Evolutionary conservation across 1,140 invertebrate species (phyloP).

Genomic region (Tigriopus japonicus): DNA sequence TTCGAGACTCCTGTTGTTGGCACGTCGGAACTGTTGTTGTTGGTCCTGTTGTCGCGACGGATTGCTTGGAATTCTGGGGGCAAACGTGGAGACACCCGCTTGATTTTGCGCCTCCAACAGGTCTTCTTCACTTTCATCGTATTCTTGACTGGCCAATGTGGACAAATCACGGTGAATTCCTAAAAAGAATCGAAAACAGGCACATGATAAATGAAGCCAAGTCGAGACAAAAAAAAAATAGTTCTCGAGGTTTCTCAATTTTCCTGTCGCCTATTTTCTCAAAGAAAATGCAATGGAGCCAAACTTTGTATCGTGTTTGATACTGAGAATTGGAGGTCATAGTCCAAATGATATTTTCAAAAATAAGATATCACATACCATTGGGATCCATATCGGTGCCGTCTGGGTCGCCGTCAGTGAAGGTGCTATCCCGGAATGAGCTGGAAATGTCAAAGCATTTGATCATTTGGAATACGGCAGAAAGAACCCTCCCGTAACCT

Average conservation of each 20-base stretch:
- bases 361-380: conserved; percentile 26
- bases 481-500: neutral
- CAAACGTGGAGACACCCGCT: neutral
- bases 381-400: conserved; percentile 39
- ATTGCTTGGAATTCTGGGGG: neutral
- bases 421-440: conserved; percentile 46
- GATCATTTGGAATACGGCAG: too few relatives aligned
- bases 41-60: neutral
- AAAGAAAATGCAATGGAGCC: neutral
- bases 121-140: conserved; percentile 37
- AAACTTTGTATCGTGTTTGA: too few relatives aligned
- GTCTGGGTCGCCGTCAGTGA: conserved; percentile 34
- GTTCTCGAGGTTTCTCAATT: too few relatives aligned
- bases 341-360: too few relatives aligned
- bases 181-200: conserved; percentile 23
- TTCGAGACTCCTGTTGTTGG: neutral
- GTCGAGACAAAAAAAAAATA: neutral
- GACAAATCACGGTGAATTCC: too few relatives aligned
- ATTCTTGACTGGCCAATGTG: too few relatives aligned
- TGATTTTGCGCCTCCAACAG: conserved; percentile 27
- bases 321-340: too few relatives aligned
- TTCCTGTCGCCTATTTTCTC: too few relatives aligned
- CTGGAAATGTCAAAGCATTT: conserved; percentile 26
- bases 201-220: conserved; percentile 17
- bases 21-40: neutral